Conservation (phyloP, 2,113 vertebrate genomes). For the Accipiter cooperii region DNA sequence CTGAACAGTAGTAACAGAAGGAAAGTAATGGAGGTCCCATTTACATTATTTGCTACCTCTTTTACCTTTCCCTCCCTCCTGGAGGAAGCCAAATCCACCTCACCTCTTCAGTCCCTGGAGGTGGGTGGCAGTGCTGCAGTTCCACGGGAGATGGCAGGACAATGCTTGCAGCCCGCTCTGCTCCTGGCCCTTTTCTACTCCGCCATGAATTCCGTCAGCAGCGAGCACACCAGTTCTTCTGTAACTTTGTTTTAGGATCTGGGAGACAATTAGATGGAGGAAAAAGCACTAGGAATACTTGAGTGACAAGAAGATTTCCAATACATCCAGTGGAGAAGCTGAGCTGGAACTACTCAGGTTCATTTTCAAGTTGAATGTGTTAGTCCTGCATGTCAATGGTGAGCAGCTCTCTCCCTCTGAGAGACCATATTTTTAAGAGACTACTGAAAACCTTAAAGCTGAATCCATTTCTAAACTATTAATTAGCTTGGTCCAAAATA, state of each 20-base stretch:
- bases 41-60: not conserved
- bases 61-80: not conserved
- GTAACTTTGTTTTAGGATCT: not conserved
- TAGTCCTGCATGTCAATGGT: not conserved
- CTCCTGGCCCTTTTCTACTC: not conserved
- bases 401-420: not conserved
- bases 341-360: not conserved
- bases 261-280: not conserved
- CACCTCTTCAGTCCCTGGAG: not conserved
- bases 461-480: slow-evolving; percentile 4
- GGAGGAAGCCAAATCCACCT: not conserved
- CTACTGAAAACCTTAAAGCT: not conserved
- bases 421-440: not conserved
- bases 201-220: not conserved
- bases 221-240: not conserved
- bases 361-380: not conserved
- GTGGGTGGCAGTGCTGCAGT: not conserved
- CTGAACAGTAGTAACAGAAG: not conserved
- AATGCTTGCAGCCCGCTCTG: not conserved
- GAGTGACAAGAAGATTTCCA: not conserved
- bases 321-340: not conserved
- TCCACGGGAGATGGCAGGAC: not conserved
- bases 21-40: not conserved
- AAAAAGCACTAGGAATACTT: not conserved
- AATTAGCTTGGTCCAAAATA: slow-evolving; percentile 21